Conservation (phyloP, 2,888 invertebrate species). For the Bimastos eiseni region DNA sequence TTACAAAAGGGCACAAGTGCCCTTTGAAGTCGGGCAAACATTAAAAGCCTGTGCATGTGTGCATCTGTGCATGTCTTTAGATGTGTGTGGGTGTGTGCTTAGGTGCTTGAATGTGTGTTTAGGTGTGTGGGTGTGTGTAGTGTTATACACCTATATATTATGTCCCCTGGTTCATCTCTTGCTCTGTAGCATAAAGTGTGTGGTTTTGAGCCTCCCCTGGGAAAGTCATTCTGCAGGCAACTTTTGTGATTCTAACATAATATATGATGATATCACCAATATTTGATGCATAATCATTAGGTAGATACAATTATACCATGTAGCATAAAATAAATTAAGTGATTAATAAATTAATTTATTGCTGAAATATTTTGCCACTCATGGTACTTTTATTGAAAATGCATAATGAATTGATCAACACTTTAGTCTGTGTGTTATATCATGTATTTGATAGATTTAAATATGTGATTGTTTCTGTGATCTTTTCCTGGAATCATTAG, state of each 20-base stretch:
- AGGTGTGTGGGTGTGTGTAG: neutral
- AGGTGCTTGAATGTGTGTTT: neutral
- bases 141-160: neutral
- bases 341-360: too few relatives aligned
- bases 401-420: neutral
- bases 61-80: neutral
- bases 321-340: neutral
- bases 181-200: neutral
- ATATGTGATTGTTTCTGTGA: neutral
- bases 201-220: neutral
- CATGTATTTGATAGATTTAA: neutral
- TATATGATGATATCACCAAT: neutral
- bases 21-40: too few relatives aligned
- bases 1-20: too few relatives aligned
- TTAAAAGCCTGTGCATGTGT: too few relatives aligned
- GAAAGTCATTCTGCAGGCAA: neutral
- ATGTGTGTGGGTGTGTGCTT: constrained; percentile 18
- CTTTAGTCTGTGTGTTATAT: neutral
- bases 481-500: neutral
- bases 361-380: too few relatives aligned
- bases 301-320: neutral
- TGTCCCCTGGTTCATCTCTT: neutral
- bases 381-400: neutral
- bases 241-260: neutral
- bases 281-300: neutral